Conservation (phyloP, 1,140 invertebrate species). For the Bradysia coprophila region DNA sequence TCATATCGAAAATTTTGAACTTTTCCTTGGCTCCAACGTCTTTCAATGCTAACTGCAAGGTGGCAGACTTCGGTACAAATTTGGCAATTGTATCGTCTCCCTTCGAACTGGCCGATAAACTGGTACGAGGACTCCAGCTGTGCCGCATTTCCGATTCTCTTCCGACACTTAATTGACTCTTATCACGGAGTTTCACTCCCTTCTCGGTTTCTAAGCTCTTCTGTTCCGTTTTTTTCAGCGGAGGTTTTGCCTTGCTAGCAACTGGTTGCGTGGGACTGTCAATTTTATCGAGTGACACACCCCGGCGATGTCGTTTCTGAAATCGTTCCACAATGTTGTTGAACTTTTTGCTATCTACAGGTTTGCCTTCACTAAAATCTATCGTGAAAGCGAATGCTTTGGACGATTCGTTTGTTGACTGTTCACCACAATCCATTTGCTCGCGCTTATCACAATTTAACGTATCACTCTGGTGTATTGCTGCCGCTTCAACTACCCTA, state of each 20-base stretch:
- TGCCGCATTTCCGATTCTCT: background rate
- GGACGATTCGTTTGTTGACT: background rate
- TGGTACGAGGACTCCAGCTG: background rate
- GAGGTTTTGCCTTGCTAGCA: background rate
- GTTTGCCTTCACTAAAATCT: conserved; percentile 1
- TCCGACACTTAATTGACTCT: background rate
- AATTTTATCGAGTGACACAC: background rate
- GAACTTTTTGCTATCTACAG: background rate
- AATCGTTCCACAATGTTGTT: background rate
- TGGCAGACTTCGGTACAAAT: conserved; percentile 18
- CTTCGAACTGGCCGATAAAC: background rate
- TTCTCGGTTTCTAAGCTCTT: background rate
- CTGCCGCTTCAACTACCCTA: background rate
- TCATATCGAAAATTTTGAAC: background rate
- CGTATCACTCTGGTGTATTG: background rate
- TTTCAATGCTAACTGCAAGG: conserved; percentile 19
- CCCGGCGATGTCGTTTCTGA: conserved; percentile 1
- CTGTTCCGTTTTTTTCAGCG: background rate
- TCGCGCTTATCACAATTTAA: background rate
- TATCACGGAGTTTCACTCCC: background rate
- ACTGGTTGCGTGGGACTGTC: background rate
- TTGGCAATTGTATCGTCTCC: background rate
- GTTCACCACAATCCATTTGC: background rate
- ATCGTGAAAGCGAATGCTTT: conserved; percentile 1
- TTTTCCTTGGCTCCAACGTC: conserved; percentile 7